phyloP scores from a whole-genome alignment of 1,140 invertebrate species.

The Papilio machaon region DNA sequence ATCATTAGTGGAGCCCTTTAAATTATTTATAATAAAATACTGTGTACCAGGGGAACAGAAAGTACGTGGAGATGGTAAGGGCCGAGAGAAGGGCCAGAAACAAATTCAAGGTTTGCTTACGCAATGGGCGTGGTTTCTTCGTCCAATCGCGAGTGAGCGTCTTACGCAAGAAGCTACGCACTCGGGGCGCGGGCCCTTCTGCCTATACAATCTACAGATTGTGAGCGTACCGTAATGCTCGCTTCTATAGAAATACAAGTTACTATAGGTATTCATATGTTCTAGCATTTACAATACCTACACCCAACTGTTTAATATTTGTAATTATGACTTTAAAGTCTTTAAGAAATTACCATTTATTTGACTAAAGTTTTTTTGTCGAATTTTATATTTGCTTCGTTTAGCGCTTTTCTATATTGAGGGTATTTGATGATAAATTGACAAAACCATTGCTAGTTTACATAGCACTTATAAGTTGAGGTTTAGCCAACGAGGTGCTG shows the following conservation, averaged over 20 bases:
- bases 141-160: constrained; percentile 64
- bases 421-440: too few relatives aligned
- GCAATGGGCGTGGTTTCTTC: constrained; percentile 74
- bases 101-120: constrained; percentile 74
- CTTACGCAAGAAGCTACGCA: constrained; percentile 75
- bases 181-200: constrained; percentile 47
- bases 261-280: neutral
- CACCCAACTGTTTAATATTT: neutral
- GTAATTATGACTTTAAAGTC: too few relatives aligned
- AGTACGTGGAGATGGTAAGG: constrained; percentile 68
- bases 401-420: too few relatives aligned
- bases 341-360: too few relatives aligned
- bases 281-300: neutral
- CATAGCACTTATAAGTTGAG: too few relatives aligned
- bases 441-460: too few relatives aligned
- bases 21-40: constrained; percentile 82
- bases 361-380: too few relatives aligned
- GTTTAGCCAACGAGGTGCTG: too few relatives aligned
- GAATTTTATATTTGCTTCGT: too few relatives aligned
- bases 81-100: constrained; percentile 67
- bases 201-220: constrained; percentile 45
- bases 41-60: constrained; percentile 72
- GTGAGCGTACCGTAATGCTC: neutral
- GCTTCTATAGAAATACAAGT: neutral
- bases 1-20: constrained; percentile 62